Percentiles rank a stretch among this genome's conserved stretches.
Evolutionary conservation across 35 echinoderm and acorn worm genomes (phyloP).

Genomic region (Stichopus chloronotus): DNA sequence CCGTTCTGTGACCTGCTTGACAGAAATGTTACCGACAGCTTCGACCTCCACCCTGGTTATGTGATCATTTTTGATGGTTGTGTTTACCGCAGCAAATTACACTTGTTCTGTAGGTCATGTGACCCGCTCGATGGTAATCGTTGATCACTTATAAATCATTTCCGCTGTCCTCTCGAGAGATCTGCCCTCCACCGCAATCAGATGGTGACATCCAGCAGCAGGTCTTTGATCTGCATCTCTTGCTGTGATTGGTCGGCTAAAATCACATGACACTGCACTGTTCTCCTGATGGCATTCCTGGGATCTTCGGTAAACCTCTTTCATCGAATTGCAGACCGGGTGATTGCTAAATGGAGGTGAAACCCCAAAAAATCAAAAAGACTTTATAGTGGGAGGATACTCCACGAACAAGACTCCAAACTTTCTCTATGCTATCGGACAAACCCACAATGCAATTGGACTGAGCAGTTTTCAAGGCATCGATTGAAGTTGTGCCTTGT

Average conservation of each 20-base stretch:
- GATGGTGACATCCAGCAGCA: neutral
- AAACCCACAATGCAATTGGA: too few species aligned
- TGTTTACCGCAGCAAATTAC: too few species aligned
- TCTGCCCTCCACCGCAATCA: neutral
- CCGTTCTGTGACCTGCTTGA: neutral
- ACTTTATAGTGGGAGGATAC: neutral
- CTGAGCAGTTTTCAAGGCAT: too few species aligned
- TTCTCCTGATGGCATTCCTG: slow-evolving; percentile 73
- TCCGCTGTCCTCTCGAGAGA: neutral
- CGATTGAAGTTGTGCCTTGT: too few species aligned
- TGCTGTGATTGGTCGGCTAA: neutral
- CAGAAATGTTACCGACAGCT: too few species aligned
- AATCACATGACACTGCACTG: slow-evolving; percentile 82
- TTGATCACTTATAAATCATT: neutral
- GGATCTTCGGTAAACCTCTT: slow-evolving; percentile 72
- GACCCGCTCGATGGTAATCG: neutral
- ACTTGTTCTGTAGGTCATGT: neutral
- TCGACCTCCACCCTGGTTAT: too few species aligned
- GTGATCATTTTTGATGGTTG: too few species aligned
- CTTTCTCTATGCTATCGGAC: too few species aligned
- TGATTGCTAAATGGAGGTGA: neutral
- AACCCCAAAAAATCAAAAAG: neutral
- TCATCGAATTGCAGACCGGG: slow-evolving; percentile 73
- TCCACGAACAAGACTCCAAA: too few species aligned
- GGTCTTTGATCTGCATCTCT: neutral